Percentiles rank a stretch among this genome's conserved stretches.
Conservation (phyloP, 2,113 vertebrate species). For the Phyllostomus hastatus region DNA sequence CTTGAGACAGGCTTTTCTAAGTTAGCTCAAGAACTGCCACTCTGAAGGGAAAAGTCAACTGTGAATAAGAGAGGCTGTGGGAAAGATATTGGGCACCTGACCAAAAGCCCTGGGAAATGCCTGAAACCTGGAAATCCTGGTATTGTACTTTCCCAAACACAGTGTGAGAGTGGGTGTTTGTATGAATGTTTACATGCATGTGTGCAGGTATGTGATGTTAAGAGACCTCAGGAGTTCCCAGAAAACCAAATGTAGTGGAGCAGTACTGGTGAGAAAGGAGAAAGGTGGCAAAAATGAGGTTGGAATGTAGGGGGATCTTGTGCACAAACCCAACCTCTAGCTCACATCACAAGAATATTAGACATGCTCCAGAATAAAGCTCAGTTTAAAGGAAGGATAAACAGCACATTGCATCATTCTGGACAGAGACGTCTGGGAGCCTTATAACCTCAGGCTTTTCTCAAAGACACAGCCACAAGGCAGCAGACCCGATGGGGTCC, state of each 20-base stretch:
- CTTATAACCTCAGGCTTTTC: neutral
- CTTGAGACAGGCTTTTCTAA: neutral
- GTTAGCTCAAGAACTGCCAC: fast-evolving
- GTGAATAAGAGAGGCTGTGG: neutral
- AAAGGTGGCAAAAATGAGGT: neutral
- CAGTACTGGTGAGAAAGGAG: fast-evolving
- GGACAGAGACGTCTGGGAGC: neutral
- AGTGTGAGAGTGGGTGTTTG: neutral
- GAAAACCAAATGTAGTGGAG: too few species aligned
- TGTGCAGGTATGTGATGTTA: neutral
- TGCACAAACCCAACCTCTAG: neutral
- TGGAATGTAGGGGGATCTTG: too few species aligned
- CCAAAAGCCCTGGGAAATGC: too few species aligned
- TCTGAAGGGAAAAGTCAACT: neutral
- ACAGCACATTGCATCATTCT: neutral
- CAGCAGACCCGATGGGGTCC: neutral
- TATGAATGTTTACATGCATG: neutral
- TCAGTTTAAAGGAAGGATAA: neutral
- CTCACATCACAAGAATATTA: fast-evolving
- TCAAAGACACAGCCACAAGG: neutral
- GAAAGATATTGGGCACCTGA: neutral
- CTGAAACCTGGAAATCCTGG: neutral
- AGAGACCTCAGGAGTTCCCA: neutral
- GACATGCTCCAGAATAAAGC: neutral
- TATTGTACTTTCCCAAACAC: neutral